These are phyloP conservation scores for Notothenia coriiceps DNA, from an alignment of 2,113 vertebrate species.

Conservation along the genomic window DNA sequence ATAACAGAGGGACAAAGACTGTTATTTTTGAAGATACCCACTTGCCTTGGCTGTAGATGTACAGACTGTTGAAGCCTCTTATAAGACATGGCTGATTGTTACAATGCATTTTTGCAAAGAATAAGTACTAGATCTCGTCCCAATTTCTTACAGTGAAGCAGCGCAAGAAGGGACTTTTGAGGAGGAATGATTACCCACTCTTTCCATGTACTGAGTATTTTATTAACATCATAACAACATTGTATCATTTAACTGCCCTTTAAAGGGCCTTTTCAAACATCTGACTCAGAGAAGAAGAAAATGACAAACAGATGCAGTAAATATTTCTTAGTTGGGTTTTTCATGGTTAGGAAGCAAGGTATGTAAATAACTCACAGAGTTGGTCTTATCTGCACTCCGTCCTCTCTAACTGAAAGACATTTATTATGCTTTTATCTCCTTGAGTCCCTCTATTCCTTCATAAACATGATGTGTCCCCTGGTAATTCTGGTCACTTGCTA, in stretches of 20 bases:
- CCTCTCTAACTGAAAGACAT: conserved; percentile 35
- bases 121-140: background rate
- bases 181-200: conserved; percentile 11
- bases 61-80: background rate
- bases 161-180: background rate
- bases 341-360: conserved; percentile 23
- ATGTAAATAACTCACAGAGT: conserved; percentile 36
- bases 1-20: background rate
- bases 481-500: conserved; percentile 53
- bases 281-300: conserved; percentile 20
- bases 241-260: conserved; percentile 16
- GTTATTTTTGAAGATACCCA: background rate
- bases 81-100: background rate
- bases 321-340: conserved; percentile 36
- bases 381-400: conserved; percentile 1
- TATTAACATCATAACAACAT: conserved; percentile 18
- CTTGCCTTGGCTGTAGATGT: background rate
- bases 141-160: background rate
- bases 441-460: conserved; percentile 33
- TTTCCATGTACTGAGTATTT: background rate
- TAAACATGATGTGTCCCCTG: conserved; percentile 42
- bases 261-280: conserved; percentile 18
- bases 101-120: background rate
- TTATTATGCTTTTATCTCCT: conserved; percentile 56
- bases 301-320: conserved; percentile 33